Evolutionary conservation across 2,113 vertebrate species (phyloP).

Genomic region (Lepus americanus): DNA sequence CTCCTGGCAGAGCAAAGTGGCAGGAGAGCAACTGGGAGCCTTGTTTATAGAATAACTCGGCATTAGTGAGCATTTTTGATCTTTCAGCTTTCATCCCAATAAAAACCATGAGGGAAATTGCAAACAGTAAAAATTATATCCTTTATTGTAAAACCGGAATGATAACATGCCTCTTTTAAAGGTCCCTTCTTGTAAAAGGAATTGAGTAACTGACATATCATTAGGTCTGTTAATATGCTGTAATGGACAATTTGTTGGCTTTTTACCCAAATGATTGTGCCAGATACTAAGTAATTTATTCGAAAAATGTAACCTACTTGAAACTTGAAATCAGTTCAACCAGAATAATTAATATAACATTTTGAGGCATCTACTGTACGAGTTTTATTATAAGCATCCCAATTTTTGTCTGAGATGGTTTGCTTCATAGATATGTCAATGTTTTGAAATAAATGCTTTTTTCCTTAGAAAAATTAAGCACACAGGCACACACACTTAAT

Average conservation of each 20-base stretch:
- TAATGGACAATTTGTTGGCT: background rate
- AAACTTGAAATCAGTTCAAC: background rate
- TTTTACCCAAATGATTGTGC: background rate
- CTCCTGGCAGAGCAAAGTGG: slow-evolving; percentile 45
- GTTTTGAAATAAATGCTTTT: slow-evolving; percentile 27
- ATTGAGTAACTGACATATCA: background rate
- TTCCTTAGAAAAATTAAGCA: slow-evolving; percentile 19
- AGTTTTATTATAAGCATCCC: background rate
- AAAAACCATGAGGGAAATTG: slow-evolving; percentile 66
- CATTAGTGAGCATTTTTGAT: slow-evolving; percentile 55
- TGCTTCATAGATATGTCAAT: background rate
- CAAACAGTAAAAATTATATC: slow-evolving; percentile 32
- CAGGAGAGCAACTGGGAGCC: slow-evolving; percentile 34
- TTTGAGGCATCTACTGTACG: background rate
- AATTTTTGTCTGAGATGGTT: background rate
- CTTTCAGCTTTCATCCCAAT: slow-evolving; percentile 60
- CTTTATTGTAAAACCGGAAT: slow-evolving; percentile 44
- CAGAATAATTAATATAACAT: background rate
- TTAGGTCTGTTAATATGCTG: background rate
- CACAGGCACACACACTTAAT: background rate
- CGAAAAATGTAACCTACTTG: background rate
- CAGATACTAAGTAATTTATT: slow-evolving; percentile 16
- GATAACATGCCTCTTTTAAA: background rate
- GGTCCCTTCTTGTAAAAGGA: background rate
- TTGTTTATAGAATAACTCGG: slow-evolving; percentile 52